Percentiles rank a stretch among this genome's conserved stretches.
Evolutionary conservation across 2,113 vertebrate species (phyloP).

Genomic region (Ramphastos sulfuratus): DNA sequence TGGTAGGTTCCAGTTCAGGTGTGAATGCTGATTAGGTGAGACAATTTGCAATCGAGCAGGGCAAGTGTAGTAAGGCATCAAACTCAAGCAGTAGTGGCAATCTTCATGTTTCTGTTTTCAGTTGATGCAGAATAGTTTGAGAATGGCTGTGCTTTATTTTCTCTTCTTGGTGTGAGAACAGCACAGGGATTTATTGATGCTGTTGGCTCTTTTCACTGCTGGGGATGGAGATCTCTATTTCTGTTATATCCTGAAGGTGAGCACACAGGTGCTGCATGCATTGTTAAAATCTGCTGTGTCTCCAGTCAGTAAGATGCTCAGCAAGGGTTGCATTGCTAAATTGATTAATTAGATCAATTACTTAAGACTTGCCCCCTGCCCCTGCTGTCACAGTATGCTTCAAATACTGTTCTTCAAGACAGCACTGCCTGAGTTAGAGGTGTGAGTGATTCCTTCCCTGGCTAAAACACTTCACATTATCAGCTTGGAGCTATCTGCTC

Average conservation of each 20-base stretch:
- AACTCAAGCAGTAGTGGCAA: neutral
- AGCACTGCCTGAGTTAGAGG: neutral
- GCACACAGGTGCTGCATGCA: neutral
- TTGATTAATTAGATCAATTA: slow-evolving; percentile 53
- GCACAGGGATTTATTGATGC: neutral
- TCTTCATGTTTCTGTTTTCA: neutral
- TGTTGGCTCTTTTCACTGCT: neutral
- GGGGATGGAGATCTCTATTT: neutral
- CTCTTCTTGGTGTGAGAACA: neutral
- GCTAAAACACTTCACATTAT: neutral
- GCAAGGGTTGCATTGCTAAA: neutral
- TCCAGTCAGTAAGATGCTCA: neutral
- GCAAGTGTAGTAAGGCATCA: neutral
- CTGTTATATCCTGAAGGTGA: neutral
- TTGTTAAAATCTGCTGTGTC: neutral
- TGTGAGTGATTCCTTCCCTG: neutral
- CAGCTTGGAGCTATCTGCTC: neutral
- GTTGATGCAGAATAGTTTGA: neutral
- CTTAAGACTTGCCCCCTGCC: neutral
- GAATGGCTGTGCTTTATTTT: neutral
- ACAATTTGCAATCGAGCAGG: neutral
- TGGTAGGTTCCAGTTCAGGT: neutral
- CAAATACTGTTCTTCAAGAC: neutral
- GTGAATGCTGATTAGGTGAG: neutral
- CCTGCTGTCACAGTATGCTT: neutral